Conservation (phyloP, 2,888 invertebrate species). For the Molanna angustata region DNA sequence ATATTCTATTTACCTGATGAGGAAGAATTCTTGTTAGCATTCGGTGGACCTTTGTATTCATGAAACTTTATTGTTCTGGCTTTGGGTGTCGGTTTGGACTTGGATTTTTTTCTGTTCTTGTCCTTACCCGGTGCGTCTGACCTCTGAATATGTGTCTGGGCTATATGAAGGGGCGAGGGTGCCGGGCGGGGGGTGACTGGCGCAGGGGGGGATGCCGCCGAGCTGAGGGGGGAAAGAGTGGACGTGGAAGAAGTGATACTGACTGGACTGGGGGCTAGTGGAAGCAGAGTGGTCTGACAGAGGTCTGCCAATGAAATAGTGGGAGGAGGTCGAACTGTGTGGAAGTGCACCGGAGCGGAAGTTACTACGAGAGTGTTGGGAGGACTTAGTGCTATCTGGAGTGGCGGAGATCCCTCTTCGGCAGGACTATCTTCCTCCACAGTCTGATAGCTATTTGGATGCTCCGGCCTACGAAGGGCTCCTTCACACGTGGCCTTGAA, state of each 20-base stretch:
- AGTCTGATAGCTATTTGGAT: constrained; percentile 81
- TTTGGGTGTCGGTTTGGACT: constrained; percentile 77
- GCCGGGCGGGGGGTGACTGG: constrained; percentile 27
- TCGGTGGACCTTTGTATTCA: constrained; percentile 93
- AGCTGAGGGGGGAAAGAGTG: constrained; percentile 45
- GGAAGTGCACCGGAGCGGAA: constrained; percentile 65
- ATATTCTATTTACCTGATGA: too few species aligned
- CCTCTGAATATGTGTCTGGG: constrained; percentile 46
- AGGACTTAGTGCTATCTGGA: constrained; percentile 43
- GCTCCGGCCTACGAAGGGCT: constrained; percentile 77
- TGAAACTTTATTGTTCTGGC: constrained; percentile 93
- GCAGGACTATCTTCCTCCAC: constrained; percentile 90
- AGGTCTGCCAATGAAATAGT: constrained; percentile 38
- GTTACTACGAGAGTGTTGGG: constrained; percentile 61
- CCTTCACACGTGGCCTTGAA: constrained; percentile 94
- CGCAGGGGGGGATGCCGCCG: constrained; percentile 38
- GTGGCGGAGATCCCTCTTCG: constrained; percentile 61
- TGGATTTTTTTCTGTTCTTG: constrained; percentile 78
- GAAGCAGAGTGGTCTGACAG: constrained; percentile 42
- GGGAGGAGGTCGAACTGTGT: constrained; percentile 63
- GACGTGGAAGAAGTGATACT: constrained; percentile 33
- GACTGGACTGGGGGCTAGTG: constrained; percentile 43
- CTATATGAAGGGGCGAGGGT: constrained; percentile 37
- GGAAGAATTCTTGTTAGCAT: constrained; percentile 72
- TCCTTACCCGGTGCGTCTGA: constrained; percentile 69